Evolutionary conservation across 1,140 invertebrate species (phyloP).

Genomic region (Rhyzopertha dominica): DNA sequence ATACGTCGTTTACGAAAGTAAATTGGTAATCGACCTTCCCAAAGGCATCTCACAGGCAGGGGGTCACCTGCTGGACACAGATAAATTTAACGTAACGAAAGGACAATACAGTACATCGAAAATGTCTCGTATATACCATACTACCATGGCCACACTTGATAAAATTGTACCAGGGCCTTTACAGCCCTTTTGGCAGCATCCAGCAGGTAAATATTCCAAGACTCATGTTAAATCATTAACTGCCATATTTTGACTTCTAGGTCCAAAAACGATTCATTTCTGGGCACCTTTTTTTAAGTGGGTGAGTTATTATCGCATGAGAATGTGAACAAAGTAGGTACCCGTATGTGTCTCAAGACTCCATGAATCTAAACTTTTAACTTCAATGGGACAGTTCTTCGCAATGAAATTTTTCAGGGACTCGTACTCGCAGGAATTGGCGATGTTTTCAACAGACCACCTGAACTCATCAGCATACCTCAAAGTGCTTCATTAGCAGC

Average conservation of each 20-base stretch:
- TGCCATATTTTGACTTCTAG: slow-evolving; percentile 49
- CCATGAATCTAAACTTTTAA: too few relatives aligned
- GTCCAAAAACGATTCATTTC: slow-evolving; percentile 93
- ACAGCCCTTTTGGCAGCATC: slow-evolving; percentile 85
- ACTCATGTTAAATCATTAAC: background rate
- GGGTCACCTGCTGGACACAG: too few relatives aligned
- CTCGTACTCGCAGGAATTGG: slow-evolving; percentile 89
- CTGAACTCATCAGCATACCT: slow-evolving; percentile 79
- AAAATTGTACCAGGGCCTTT: slow-evolving; percentile 72
- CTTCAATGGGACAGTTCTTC: too few relatives aligned
- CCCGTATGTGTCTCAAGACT: too few relatives aligned
- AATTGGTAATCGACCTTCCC: too few relatives aligned
- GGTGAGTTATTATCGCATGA: slow-evolving; percentile 59
- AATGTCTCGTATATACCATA: slow-evolving; percentile 58
- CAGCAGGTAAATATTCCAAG: slow-evolving; percentile 65
- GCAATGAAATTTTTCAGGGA: slow-evolving; percentile 67
- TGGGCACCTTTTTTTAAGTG: slow-evolving; percentile 95
- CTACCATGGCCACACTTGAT: slow-evolving; percentile 61
- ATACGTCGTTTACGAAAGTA: too few relatives aligned
- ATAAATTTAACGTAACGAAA: too few relatives aligned
- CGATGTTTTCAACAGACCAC: slow-evolving; percentile 83
- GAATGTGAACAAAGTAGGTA: too few relatives aligned
- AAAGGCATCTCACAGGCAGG: too few relatives aligned
- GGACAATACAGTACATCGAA: too few relatives aligned
- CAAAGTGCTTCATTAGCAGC: slow-evolving; percentile 77